These are phyloP conservation scores for Platysternon megacephalum DNA, from an alignment of 2,113 vertebrate species.

Conservation along the genomic window DNA sequence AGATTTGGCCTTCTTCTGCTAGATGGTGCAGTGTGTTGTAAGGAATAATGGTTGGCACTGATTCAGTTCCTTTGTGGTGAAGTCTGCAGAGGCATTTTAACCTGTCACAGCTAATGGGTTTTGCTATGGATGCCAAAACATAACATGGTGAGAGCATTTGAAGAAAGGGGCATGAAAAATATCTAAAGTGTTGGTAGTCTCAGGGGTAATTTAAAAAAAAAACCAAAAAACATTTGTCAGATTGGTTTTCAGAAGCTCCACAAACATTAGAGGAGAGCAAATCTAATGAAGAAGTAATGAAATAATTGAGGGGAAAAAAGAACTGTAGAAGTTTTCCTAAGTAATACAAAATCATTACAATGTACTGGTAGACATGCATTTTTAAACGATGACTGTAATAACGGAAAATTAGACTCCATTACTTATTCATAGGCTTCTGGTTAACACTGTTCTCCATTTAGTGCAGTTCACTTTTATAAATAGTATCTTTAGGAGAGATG, in stretches of 20 bases:
- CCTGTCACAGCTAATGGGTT: conserved; percentile 74
- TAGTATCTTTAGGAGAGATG: conserved; percentile 64
- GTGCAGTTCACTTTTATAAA: conserved; percentile 72
- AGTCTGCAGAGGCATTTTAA: conserved; percentile 63
- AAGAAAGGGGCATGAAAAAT: conserved; percentile 52
- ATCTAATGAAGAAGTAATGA: conserved; percentile 68
- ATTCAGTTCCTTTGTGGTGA: conserved; percentile 60
- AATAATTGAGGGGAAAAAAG: conserved; percentile 45
- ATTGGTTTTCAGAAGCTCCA: conserved; percentile 39
- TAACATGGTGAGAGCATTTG: conserved; percentile 67
- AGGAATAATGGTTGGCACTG: conserved; percentile 31
- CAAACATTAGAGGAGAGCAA: conserved; percentile 8
- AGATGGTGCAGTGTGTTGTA: neutral
- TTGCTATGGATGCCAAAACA: conserved; percentile 65
- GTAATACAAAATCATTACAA: conserved; percentile 79
- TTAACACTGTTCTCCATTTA: conserved; percentile 72
- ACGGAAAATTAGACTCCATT: conserved; percentile 83
- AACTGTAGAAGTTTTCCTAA: conserved; percentile 74
- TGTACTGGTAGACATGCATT: conserved; percentile 79
- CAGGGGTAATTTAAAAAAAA: neutral
- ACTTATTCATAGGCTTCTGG: conserved; percentile 83
- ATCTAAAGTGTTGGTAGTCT: conserved; percentile 56
- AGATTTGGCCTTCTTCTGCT: neutral
- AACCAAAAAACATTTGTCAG: neutral
- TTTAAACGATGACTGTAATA: conserved; percentile 83